phyloP scores from a whole-genome alignment of 2,888 invertebrate species.

The Phyto melanocephala region DNA sequence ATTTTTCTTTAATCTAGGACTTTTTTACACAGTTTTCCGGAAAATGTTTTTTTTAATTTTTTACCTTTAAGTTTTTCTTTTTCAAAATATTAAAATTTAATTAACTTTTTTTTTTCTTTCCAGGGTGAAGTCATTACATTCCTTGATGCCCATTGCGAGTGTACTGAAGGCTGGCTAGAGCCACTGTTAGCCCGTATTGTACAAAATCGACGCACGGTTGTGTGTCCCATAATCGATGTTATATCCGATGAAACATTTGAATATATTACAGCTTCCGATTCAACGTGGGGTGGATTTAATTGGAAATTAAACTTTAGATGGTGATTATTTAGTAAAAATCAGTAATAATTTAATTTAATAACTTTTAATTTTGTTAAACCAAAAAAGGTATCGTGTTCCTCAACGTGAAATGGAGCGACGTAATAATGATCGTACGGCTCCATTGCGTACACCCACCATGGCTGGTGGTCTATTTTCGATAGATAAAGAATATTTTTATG shows the following conservation, averaged over 20 bases:
- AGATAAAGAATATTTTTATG: conserved; percentile 97
- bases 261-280: conserved; percentile 98
- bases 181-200: conserved; percentile 95
- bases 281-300: conserved; percentile 99
- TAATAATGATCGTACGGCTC: conserved; percentile 94
- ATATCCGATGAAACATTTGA: conserved; percentile 99
- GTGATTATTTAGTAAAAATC: conserved; percentile 79
- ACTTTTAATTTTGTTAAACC: background rate
- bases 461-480: conserved; percentile 98
- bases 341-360: background rate
- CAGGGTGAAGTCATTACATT: conserved; percentile 79
- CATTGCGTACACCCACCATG: conserved; percentile 98
- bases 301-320: conserved; percentile 99
- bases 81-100: no score
- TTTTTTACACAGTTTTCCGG: no score
- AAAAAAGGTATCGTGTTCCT: conserved; percentile 94
- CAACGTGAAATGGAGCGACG: conserved; percentile 97
- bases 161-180: conserved; percentile 98
- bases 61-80: background rate
- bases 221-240: conserved; percentile 99
- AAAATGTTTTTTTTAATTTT: no score
- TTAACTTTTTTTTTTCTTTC: background rate
- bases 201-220: conserved; percentile 94
- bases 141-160: conserved; percentile 79
- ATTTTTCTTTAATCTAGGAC: no score